Percentiles rank a stretch among this genome's conserved stretches.
Evolutionary conservation across 1,140 invertebrate genomes (phyloP).

Genomic region (Procambarus clarkii): DNA sequence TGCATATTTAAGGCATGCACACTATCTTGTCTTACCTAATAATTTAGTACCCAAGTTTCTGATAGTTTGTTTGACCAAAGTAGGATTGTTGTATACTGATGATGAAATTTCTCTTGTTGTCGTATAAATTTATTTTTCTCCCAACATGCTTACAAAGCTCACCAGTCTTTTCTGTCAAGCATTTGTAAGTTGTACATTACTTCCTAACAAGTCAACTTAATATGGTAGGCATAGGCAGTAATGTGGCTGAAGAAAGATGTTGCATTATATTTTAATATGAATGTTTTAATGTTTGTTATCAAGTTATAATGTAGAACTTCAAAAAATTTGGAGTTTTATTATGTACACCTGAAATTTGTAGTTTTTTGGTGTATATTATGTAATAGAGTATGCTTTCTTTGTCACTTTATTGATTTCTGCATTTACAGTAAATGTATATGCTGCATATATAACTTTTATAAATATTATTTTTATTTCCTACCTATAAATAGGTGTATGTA

Average conservation of each 20-base stretch:
- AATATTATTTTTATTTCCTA: background rate
- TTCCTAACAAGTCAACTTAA: conserved; percentile 15
- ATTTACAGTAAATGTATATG: background rate
- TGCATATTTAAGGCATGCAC: too few species aligned
- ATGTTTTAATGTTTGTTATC: background rate
- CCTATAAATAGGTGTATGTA: too few species aligned
- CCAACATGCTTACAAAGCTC: conserved; percentile 52
- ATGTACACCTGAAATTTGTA: background rate
- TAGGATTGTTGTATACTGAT: too few species aligned
- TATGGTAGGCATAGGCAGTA: conserved; percentile 20
- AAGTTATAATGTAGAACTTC: background rate
- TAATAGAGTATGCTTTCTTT: background rate
- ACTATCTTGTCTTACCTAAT: too few species aligned
- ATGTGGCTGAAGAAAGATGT: conserved; percentile 15
- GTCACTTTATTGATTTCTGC: background rate
- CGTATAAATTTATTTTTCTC: conserved; percentile 20
- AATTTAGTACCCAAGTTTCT: too few species aligned
- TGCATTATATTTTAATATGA: conserved; percentile 1
- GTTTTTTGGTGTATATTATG: background rate
- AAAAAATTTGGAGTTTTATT: background rate
- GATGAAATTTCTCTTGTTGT: background rate
- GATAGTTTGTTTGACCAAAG: too few species aligned
- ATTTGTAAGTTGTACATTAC: conserved; percentile 54
- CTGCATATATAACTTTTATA: background rate
- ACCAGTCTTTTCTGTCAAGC: conserved; percentile 42